These are phyloP conservation scores for Equus quagga DNA, from an alignment of 2,113 vertebrate genomes.

Conservation along the genomic window DNA sequence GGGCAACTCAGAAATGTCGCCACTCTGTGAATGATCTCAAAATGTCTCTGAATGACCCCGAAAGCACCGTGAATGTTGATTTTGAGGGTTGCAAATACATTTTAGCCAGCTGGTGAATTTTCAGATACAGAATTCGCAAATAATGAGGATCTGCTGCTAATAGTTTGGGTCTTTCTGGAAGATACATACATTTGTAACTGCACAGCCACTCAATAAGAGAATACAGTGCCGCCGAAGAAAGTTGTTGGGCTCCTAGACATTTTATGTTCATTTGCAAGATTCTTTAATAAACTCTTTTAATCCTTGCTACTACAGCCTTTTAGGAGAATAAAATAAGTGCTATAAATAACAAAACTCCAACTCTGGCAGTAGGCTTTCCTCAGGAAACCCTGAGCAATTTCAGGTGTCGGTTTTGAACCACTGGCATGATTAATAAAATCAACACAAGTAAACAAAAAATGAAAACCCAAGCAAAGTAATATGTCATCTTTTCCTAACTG, in stretches of 20 bases:
- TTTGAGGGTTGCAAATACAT: neutral
- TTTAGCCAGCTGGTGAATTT: neutral
- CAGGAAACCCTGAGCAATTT: constrained; percentile 21
- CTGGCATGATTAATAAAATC: constrained; percentile 17
- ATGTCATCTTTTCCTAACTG: constrained; percentile 42
- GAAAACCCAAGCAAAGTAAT: neutral
- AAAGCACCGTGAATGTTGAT: neutral
- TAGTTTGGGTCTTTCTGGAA: neutral
- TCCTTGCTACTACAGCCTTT: neutral
- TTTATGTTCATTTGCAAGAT: constrained; percentile 42
- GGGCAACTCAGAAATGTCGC: neutral
- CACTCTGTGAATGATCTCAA: neutral
- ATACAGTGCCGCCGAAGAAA: neutral
- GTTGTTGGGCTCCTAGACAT: neutral
- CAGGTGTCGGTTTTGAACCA: constrained; percentile 33
- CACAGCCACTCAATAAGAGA: neutral
- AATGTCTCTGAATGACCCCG: neutral
- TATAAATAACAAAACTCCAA: constrained; percentile 10
- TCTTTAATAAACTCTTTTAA: constrained; percentile 49
- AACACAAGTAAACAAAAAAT: constrained; percentile 5
- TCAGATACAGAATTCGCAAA: neutral
- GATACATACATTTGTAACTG: neutral
- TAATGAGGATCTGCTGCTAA: neutral
- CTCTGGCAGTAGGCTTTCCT: neutral
- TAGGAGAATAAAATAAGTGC: neutral